Percentiles rank a stretch among this genome's conserved stretches.
phyloP scores from a whole-genome alignment of 2,888 invertebrate genomes.

The Lasioglossum leucozonium region DNA sequence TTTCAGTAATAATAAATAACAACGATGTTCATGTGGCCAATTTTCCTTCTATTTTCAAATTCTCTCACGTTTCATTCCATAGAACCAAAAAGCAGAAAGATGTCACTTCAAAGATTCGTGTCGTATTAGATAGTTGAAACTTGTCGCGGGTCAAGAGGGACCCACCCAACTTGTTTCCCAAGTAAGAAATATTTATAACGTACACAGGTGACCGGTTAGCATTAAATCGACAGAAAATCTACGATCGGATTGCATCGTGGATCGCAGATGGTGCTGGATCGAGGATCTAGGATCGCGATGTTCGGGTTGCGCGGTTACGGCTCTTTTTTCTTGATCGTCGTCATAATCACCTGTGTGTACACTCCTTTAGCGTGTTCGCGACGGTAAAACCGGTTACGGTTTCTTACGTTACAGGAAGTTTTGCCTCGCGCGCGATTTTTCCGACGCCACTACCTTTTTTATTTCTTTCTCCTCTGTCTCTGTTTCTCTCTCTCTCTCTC shows the following conservation, averaged over 20 bases:
- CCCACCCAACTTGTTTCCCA: not conserved
- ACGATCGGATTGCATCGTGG: not conserved
- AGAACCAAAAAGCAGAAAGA: not conserved
- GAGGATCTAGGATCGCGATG: not conserved
- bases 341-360: constrained; percentile 49
- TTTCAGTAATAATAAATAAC: no score
- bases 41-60: no score
- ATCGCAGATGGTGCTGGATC: not conserved
- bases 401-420: constrained; percentile 70
- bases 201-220: not conserved
- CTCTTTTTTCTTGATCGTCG: constrained; percentile 24
- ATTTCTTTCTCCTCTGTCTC: not conserved
- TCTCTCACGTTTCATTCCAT: no score
- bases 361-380: constrained; percentile 44
- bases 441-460: constrained; percentile 36
- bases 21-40: no score
- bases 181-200: not conserved
- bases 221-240: not conserved
- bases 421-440: constrained; percentile 67
- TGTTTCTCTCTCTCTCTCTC: not conserved
- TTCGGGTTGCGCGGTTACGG: not conserved
- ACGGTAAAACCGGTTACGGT: constrained; percentile 72
- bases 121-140: not conserved
- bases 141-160: not conserved
- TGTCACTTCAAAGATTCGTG: not conserved